Conservation (phyloP, 1,140 invertebrate species). For the Bombus cullumanus region DNA sequence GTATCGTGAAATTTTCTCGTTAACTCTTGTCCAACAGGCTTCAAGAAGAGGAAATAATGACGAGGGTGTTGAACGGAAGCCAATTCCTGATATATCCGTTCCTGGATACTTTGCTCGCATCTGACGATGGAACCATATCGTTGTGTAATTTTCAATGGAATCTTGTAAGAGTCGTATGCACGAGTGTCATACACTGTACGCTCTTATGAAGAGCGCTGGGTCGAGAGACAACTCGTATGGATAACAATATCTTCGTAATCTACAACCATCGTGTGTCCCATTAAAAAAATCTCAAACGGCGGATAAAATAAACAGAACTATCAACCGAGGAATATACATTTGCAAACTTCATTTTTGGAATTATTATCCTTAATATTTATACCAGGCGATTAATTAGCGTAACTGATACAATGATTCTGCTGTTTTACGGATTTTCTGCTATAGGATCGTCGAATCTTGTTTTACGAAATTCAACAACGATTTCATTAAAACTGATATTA, state of each 20-base stretch:
- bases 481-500: neutral
- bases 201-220: no score
- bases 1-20: constrained; percentile 45
- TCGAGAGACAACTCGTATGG: no score
- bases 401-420: neutral
- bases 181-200: no score
- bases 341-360: neutral
- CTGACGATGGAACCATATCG: neutral
- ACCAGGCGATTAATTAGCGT: neutral
- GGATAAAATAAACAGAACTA: neutral
- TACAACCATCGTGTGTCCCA: neutral
- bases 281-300: no score
- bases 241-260: neutral
- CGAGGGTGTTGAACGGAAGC: constrained; percentile 9
- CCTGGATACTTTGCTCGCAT: no score
- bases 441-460: neutral
- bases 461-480: neutral
- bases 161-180: neutral
- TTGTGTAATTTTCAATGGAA: neutral
- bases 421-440: no score
- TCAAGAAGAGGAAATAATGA: neutral
- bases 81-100: constrained; percentile 10
- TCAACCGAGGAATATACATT: neutral
- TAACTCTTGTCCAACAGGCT: neutral
- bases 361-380: neutral